Evolutionary conservation across 2,797 vertebrate species (phyloP).

Genomic region (Dermochelys coriacea): DNA sequence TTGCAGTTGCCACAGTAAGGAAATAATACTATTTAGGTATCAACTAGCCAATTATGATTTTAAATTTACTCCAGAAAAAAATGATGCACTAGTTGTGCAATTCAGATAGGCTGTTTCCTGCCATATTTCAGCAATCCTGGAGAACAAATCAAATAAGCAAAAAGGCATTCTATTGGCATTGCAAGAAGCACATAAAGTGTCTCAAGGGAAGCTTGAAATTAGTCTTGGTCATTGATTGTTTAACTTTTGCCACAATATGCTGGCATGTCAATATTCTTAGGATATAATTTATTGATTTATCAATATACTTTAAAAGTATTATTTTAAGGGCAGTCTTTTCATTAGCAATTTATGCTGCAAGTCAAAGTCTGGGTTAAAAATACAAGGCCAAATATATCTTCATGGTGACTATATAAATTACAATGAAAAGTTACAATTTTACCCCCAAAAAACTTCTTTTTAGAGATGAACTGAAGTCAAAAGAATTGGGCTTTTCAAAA

Average conservation of each 20-base stretch:
- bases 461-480: neutral
- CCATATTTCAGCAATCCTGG: neutral
- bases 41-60: neutral
- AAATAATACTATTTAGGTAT: neutral
- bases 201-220: neutral
- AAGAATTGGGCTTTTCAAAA: neutral
- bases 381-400: neutral
- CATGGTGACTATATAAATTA: neutral
- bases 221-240: neutral
- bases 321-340: neutral
- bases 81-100: neutral
- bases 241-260: neutral
- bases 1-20: neutral
- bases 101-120: neutral
- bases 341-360: neutral
- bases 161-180: neutral
- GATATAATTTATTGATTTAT: neutral
- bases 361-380: neutral
- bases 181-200: neutral
- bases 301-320: slow-evolving; percentile 1
- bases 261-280: neutral
- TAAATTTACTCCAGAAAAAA: neutral
- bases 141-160: neutral
- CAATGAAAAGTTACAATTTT: neutral
- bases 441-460: neutral